Evolutionary conservation across 2,888 invertebrate species (phyloP), one percentile per base, ranked within the genome.

Genomic region (Buathra laborator): DNA sequence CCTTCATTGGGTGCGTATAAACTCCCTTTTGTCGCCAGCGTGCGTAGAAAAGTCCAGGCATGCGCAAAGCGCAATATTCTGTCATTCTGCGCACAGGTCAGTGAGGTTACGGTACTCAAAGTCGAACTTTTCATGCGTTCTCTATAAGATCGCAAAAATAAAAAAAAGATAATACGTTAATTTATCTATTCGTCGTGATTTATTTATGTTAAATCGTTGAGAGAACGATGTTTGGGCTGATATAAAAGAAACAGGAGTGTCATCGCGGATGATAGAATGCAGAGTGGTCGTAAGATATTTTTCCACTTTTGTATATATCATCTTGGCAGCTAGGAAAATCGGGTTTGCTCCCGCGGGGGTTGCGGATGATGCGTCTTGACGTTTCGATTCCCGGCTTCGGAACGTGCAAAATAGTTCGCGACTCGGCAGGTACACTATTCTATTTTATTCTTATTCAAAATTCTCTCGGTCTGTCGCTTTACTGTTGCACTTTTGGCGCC

Each of bases 251-350:
- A 59, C 0, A 29, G 29, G n/a, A 24, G 32, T 62, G 62, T 62
- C 32, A 32, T 62, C 32, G 12, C 4, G 62, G 29, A 32, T 29
- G 62, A 48, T 48, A 46, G 44, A 68, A 14, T 19, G 46, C 68
- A 10, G 48, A 68, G 68, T 48, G 46, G 24, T 70, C n/a, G 48
- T 51, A 70, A 29, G 24, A 29, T 16, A 64, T 48, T 68, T 19
- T 48, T 29, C 46, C 9, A n/a, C 43, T 53, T 76, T 51, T 14
- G 10, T 75, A 64, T 43, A 56, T 71, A 56, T 56, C 44, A 59
- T n/a, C 7, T 44, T 56, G 43, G 56, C 19, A 44, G 44, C 1
- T 29, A 19, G 24, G n/a, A 12, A 10, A 24, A 14, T 24, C 51
- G 16, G 64, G 37, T 5, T 53, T 19, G 19, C 51, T 10, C 29